phyloP scores from a whole-genome alignment of 2,888 invertebrate genomes.

The Drosophila anceps region DNA sequence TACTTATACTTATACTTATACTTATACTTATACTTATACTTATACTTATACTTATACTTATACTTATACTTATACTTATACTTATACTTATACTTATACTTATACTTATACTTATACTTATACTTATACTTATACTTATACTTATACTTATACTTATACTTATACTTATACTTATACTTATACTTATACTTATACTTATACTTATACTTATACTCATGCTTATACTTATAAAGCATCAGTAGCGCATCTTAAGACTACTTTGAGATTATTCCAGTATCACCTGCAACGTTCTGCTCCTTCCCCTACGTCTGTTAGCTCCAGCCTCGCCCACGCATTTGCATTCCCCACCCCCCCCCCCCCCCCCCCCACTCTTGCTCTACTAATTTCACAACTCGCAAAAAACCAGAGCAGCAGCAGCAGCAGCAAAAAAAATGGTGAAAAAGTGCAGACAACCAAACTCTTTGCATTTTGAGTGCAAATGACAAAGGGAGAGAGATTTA shows the following conservation, averaged over 20 bases:
- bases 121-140: slow-evolving; percentile 2
- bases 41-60: slow-evolving; percentile 6
- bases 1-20: slow-evolving; percentile 6
- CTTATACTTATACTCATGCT: slow-evolving; percentile 1
- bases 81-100: slow-evolving; percentile 2
- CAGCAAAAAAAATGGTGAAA: slow-evolving; percentile 32
- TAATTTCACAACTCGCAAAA: slow-evolving; percentile 41
- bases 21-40: slow-evolving; percentile 1
- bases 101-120: background rate
- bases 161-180: slow-evolving; percentile 3
- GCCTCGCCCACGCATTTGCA: slow-evolving; percentile 8
- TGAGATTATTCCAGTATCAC: background rate
- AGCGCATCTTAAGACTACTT: no score
- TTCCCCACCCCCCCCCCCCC: background rate
- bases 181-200: slow-evolving; percentile 2
- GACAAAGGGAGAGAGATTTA: slow-evolving; percentile 61
- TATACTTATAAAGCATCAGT: background rate
- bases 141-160: slow-evolving; percentile 2
- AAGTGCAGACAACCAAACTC: slow-evolving; percentile 39
- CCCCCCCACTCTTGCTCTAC: background rate
- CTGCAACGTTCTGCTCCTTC: background rate
- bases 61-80: slow-evolving; percentile 5
- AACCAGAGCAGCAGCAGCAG: slow-evolving; percentile 13
- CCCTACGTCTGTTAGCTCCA: background rate
- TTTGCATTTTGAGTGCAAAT: slow-evolving; percentile 61